Base-by-base conservation (phyloP, 2,888 invertebrate genomes). In the Thecocarcelia acutangulata region DNA sequence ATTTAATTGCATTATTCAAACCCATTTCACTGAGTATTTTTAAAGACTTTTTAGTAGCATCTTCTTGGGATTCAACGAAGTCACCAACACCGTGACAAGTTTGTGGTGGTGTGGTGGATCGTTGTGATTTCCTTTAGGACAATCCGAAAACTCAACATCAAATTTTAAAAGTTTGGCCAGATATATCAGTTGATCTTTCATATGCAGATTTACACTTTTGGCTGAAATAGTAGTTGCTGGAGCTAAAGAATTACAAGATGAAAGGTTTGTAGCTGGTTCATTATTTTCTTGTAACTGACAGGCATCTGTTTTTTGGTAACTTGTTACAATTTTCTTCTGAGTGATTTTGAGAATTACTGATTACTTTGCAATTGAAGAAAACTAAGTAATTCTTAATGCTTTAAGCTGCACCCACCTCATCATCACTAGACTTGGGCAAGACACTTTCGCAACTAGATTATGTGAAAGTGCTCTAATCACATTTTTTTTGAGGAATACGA, bases 81-180 rank as follows among this genome's bases (percentile, higher is more conserved):
- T 94, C 92, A n/a, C 98, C 98, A 87, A 96, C 95, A 68, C 98
- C 99, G 91, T 98, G 98, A 89, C 97, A 97, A 88, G 98, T 96
- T 91, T 97, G 97, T 11, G 97, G 97, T 83, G 98, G 98, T 91
- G 94, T 95, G 73, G 97, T 97, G 84, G 96, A 95, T 97, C 97
- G 89, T 96, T 96, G 92, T 97, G 97, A 91, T 96, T 97, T 84
- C 96, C 95, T 94, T 96, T 92, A 1, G 91, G 91, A 86, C 88
- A 90, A 84, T 90, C 89, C 13, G 87, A 89, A 84, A 89, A 90
- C 77, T 87, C 87, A n/a, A 89, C 96, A 86, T 95, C 94, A 89
- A 97, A 96, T 77, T 96, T 96, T 83, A 97, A 93, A 84, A 97
- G 92, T 89, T 96, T 94, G 54, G 97, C 95, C 84, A 98, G 92